Percentiles rank a stretch among this genome's conserved stretches.
Conservation (phyloP, 1,140 invertebrate genomes). For the Drosophila kurseongensis region DNA sequence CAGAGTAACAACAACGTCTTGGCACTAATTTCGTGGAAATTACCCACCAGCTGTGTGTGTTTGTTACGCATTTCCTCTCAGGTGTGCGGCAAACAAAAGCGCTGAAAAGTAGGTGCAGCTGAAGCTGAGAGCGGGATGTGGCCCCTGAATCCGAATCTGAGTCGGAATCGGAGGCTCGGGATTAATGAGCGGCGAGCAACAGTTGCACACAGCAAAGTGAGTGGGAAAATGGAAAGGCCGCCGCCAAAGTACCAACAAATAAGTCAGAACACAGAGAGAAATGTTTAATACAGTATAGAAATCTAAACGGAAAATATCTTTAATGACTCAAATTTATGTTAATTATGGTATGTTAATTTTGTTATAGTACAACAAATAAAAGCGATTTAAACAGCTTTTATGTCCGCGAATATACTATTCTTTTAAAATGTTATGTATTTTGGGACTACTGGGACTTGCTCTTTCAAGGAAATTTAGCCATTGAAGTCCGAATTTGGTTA, state of each 20-base stretch:
- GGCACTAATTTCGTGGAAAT: constrained; percentile 71
- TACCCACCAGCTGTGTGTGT: constrained; percentile 48
- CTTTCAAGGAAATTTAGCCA: too few relatives aligned
- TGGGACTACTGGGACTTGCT: too few relatives aligned
- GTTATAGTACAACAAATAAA: too few relatives aligned
- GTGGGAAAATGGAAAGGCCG: constrained; percentile 80
- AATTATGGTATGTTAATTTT: too few relatives aligned
- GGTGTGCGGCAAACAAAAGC: constrained; percentile 75
- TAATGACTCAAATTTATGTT: too few relatives aligned
- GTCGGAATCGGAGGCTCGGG: constrained; percentile 50
- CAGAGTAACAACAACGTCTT: constrained; percentile 26
- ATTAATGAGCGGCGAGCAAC: constrained; percentile 72
- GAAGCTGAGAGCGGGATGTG: constrained; percentile 57
- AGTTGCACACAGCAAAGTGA: constrained; percentile 75
- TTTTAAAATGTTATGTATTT: too few relatives aligned
- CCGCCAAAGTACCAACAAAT: constrained; percentile 65
- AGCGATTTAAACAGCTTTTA: too few relatives aligned
- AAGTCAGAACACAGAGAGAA: constrained; percentile 53
- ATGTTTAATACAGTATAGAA: background rate
- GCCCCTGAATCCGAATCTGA: constrained; percentile 51
- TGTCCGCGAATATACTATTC: too few relatives aligned
- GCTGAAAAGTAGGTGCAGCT: constrained; percentile 77
- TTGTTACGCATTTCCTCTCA: constrained; percentile 79
- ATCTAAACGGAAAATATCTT: too few relatives aligned
- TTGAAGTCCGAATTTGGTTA: background rate